phyloP scores from a whole-genome alignment of 2,113 vertebrate species.

The Helogale parvula region DNA sequence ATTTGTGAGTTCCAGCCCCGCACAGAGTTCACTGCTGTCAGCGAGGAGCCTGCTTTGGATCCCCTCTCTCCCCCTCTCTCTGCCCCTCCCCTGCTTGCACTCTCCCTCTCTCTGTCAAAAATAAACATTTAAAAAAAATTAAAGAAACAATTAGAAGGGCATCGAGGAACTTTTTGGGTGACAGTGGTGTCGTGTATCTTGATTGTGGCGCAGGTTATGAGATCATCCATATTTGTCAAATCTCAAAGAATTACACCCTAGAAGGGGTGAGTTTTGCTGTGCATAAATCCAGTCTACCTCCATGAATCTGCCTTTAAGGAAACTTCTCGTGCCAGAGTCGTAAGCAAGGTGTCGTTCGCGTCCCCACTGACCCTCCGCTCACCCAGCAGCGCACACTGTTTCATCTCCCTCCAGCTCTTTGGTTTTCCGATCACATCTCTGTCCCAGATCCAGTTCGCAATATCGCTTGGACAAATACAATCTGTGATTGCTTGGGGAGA shows the following conservation, averaged over 20 bases:
- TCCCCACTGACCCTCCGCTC: fast-evolving
- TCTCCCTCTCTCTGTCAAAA: too few relatives aligned
- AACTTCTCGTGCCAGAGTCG: fast-evolving
- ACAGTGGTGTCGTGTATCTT: too few relatives aligned
- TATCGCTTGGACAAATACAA: not conserved
- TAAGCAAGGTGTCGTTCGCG: fast-evolving
- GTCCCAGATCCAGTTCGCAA: not conserved
- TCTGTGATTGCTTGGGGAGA: not conserved
- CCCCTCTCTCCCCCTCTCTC: too few relatives aligned
- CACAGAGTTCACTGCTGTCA: too few relatives aligned
- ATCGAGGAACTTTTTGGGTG: not conserved
- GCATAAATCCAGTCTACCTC: not conserved
- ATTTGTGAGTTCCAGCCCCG: too few relatives aligned
- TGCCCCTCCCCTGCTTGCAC: too few relatives aligned
- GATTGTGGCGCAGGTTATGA: not conserved
- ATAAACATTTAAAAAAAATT: too few relatives aligned
- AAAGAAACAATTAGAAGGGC: not conserved
- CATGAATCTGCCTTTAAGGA: not conserved
- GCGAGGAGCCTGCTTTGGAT: too few relatives aligned
- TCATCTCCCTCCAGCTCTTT: not conserved
- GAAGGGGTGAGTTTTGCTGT: not conserved
- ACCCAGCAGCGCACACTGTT: not conserved
- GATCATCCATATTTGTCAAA: not conserved
- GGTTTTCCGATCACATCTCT: not conserved
- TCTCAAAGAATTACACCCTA: not conserved